These are phyloP conservation scores for Potamarius usumacintae DNA, from an alignment of 2,113 vertebrate species.

Conservation along the genomic window DNA sequence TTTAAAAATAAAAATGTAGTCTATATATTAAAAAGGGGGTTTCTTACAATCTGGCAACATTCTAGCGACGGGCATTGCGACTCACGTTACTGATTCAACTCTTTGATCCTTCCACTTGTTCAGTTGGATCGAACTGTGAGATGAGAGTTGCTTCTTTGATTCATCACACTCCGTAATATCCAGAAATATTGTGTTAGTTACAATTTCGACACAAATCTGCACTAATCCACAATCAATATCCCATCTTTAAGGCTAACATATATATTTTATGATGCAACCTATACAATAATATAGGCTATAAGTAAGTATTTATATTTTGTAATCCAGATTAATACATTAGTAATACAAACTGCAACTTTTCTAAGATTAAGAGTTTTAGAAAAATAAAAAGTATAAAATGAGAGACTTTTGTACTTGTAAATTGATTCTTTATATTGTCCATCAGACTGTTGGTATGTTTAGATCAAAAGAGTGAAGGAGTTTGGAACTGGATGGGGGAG, in stretches of 20 bases:
- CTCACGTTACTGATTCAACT: background rate
- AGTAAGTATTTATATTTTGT: background rate
- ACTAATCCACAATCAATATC: background rate
- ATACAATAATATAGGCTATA: background rate
- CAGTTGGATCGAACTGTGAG: background rate
- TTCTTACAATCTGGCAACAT: background rate
- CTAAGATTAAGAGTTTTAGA: background rate
- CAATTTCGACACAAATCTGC: background rate
- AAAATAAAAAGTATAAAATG: background rate
- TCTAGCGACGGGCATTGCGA: background rate
- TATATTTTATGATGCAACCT: background rate
- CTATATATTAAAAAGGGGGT: background rate
- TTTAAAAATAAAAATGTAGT: too few relatives aligned
- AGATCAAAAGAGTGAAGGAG: background rate
- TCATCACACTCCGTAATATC: background rate
- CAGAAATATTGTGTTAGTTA: background rate
- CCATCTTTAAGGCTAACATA: background rate
- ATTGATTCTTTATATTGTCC: background rate
- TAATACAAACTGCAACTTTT: background rate
- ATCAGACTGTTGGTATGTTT: background rate
- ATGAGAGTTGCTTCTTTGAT: background rate
- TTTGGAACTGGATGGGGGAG: background rate
- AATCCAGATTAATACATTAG: background rate
- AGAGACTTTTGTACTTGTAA: background rate
- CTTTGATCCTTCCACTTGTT: background rate